Base-by-base conservation (phyloP, 1,140 invertebrate genomes). In the Leucophenga varia region DNA sequence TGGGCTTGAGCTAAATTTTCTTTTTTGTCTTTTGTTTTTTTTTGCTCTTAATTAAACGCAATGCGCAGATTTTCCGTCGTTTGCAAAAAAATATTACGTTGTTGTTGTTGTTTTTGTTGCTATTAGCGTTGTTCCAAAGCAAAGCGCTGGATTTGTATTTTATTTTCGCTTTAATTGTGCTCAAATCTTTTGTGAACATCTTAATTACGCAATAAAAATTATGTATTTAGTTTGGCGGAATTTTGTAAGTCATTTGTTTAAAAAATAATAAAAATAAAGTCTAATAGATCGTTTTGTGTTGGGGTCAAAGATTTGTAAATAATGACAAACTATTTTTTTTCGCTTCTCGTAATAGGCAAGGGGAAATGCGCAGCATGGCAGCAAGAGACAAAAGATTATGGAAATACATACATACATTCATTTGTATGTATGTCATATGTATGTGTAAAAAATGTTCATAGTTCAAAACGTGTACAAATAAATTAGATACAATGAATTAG, bases 181-280 rank as follows among this genome's bases (percentile, higher is more conserved):
- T 37, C 40, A 50, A 55, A 65, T 65, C 63, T 67, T 42, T 47
- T 57, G 59, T 49, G 52, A 65, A 65, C 64, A 65, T 65, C 63
- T 65, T 65, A 65, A 65, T 67, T 63, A 68, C 63, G 54, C 59
- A 65, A 68, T 68, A 65, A 59, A 67, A 65, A 63, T 61, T 52
- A 65, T 65, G n/a, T n/a, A n/a, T 43, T 67, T 63, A 58, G 61
- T 54, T 61, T 59, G 48, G 55, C 63, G 43, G n/a, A n/a, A 43
- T 25, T 35, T 40, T 53, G 18, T 35, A 35, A 19, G 18, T 12
- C 19, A 43, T 49, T 25, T 38, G 22, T 12, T 43, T 2, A 14
- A 31, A n/a, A n/a, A n/a, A n/a, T n/a, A n/a, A n/a, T n/a, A n/a
- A n/a, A n/a, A n/a, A n/a, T n/a, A n/a, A n/a, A n/a, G n/a, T 65